Conservation (phyloP, 2,888 invertebrate genomes). For the Cactoblastis cactorum region DNA sequence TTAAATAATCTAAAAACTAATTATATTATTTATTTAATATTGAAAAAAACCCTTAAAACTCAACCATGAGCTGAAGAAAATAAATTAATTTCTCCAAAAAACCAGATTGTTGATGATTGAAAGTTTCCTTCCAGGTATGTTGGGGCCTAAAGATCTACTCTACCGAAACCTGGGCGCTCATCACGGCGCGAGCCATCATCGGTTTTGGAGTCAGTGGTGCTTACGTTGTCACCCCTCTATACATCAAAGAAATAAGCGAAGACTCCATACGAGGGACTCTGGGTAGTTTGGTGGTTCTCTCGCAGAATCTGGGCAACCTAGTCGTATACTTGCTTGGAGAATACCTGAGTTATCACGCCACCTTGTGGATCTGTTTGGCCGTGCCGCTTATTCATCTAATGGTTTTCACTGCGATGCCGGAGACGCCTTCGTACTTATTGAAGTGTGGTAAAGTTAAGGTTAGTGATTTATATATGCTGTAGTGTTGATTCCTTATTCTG, state of each 20-base stretch:
- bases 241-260: slow-evolving; percentile 72
- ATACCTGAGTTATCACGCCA: slow-evolving; percentile 58
- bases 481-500: too few relatives aligned
- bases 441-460: slow-evolving; percentile 68
- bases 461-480: slow-evolving; percentile 19
- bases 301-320: slow-evolving; percentile 66
- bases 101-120: too few relatives aligned
- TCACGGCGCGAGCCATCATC: slow-evolving; percentile 60
- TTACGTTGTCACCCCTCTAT: slow-evolving; percentile 68
- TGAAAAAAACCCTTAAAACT: too few relatives aligned
- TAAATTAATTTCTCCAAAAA: too few relatives aligned
- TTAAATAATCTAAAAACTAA: too few relatives aligned
- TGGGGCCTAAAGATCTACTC: slow-evolving; percentile 67
- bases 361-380: slow-evolving; percentile 61
- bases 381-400: slow-evolving; percentile 62
- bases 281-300: slow-evolving; percentile 62
- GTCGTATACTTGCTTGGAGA: slow-evolving; percentile 63
- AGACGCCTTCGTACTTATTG: slow-evolving; percentile 64
- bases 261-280: slow-evolving; percentile 64
- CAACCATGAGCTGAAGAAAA: too few relatives aligned
- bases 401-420: slow-evolving; percentile 64
- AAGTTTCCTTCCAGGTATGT: slow-evolving; percentile 44
- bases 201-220: slow-evolving; percentile 65
- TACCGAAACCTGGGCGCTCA: slow-evolving; percentile 64
- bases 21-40: too few relatives aligned